Percentiles rank a stretch among this genome's conserved stretches.
Evolutionary conservation across 2,888 invertebrate genomes (phyloP).

Genomic region (Lasioglossum oenotherae): DNA sequence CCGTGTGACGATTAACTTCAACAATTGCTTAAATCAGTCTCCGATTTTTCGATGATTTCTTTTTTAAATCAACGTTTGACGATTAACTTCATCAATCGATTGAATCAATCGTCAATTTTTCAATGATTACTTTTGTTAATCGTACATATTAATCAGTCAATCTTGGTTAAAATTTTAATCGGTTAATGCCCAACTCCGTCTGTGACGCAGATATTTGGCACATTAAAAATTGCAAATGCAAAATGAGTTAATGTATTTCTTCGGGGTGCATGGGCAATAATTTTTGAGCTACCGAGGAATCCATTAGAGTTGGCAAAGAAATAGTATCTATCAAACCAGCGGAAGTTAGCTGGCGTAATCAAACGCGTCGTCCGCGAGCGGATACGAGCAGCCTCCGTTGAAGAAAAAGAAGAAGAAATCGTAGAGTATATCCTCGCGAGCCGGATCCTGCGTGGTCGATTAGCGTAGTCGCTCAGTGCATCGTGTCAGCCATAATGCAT

Average conservation of each 20-base stretch:
- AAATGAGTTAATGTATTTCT: background rate
- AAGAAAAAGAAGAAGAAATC: slow-evolving; percentile 5
- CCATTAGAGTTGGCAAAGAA: background rate
- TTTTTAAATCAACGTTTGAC: no score
- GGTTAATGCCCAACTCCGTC: no score
- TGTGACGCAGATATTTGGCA: background rate
- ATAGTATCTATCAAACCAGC: background rate
- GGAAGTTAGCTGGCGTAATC: background rate
- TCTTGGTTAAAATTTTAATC: no score
- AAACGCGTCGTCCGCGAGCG: slow-evolving; percentile 24
- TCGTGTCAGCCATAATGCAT: slow-evolving; percentile 6
- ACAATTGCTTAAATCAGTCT: no score
- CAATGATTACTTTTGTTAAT: no score
- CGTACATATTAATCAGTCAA: no score
- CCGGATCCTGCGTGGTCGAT: slow-evolving; percentile 16
- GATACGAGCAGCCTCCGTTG: background rate
- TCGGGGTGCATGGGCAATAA: background rate
- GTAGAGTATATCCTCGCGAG: background rate
- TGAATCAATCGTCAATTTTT: no score
- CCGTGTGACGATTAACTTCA: no score
- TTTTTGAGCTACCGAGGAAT: background rate
- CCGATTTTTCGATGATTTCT: no score
- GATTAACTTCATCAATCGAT: no score
- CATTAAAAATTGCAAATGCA: background rate
- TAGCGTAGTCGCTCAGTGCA: background rate